phyloP scores from a whole-genome alignment of 2,113 vertebrate species.

The Xiphorhynchus elegans region DNA sequence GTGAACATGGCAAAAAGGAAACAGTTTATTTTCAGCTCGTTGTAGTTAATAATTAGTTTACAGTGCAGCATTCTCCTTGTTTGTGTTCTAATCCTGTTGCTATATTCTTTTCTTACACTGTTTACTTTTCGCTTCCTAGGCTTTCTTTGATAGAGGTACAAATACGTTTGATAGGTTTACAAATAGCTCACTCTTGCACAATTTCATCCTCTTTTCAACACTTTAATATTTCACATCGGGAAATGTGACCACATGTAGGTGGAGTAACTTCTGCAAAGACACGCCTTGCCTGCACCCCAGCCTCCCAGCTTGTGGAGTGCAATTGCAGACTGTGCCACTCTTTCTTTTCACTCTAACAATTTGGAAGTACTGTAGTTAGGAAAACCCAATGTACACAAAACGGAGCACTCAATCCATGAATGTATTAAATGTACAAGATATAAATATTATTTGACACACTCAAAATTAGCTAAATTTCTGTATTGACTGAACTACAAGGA shows the following conservation, averaged over 20 bases:
- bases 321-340: neutral
- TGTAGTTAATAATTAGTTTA: constrained; percentile 38
- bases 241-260: neutral
- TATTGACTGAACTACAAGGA: neutral
- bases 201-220: neutral
- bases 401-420: neutral
- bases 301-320: rapidly evolving
- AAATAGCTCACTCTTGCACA: neutral
- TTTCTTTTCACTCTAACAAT: neutral
- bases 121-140: neutral
- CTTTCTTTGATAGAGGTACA: neutral
- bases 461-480: neutral
- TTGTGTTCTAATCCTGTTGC: neutral
- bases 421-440: neutral
- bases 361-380: neutral
- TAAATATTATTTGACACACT: neutral
- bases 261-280: neutral
- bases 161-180: neutral
- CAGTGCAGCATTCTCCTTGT: neutral
- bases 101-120: neutral
- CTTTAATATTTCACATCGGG: neutral
- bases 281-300: rapidly evolving
- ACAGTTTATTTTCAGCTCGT: constrained; percentile 40
- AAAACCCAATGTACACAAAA: neutral
- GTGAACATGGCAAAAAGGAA: constrained; percentile 33